phyloP scores from a whole-genome alignment of 2,113 vertebrate species.

The Istiophorus platypterus region DNA sequence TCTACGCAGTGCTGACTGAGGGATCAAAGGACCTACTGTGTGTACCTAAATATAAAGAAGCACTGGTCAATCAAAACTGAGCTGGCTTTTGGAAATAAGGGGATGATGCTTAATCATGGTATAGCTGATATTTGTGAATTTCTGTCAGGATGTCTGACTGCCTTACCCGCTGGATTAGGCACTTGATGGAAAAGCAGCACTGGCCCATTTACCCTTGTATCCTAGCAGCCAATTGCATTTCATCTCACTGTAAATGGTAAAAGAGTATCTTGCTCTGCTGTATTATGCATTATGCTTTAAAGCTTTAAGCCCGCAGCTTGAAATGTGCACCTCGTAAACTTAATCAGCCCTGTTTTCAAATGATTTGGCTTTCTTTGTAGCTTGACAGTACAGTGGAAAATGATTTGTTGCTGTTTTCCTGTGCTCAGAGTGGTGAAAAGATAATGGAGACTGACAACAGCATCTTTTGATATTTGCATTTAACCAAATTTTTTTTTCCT shows the following conservation, averaged over 20 bases:
- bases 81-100: conserved; percentile 60
- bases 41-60: conserved; percentile 61
- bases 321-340: conserved; percentile 52
- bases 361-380: conserved; percentile 48
- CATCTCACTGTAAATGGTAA: conserved; percentile 53
- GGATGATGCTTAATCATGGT: conserved; percentile 45
- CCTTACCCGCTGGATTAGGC: conserved; percentile 46
- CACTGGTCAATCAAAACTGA: conserved; percentile 60
- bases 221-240: conserved; percentile 51
- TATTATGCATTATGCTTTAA: conserved; percentile 45
- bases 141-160: conserved; percentile 38
- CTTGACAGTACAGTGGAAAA: conserved; percentile 30
- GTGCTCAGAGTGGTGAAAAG: conserved; percentile 41
- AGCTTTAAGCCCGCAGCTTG: conserved; percentile 35
- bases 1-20: conserved; percentile 34
- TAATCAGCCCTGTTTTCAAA: conserved; percentile 51
- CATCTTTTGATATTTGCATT: conserved; percentile 56
- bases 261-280: conserved; percentile 25
- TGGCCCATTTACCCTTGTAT: conserved; percentile 58
- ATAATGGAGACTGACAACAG: conserved; percentile 50
- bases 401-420: conserved; percentile 59
- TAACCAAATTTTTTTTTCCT: conserved; percentile 36
- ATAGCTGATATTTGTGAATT: conserved; percentile 49
- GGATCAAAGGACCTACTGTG: conserved; percentile 56
- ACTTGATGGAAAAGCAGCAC: conserved; percentile 53